phyloP scores from a whole-genome alignment of 1,140 invertebrate genomes.

The Brachionus rotundiformis region DNA sequence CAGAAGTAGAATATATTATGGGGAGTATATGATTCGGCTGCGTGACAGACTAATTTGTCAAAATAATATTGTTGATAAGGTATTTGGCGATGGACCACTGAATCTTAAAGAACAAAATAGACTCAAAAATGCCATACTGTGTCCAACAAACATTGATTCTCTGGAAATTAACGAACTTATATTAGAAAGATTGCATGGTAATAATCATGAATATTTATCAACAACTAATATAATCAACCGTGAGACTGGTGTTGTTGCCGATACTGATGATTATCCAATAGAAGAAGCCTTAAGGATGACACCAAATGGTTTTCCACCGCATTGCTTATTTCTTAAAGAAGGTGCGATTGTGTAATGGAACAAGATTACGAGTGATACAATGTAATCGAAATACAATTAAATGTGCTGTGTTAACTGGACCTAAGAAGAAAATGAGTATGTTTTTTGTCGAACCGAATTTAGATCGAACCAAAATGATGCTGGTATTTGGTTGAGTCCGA shows the following conservation, averaged over 20 bases:
- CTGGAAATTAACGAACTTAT: no score
- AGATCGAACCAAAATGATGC: no score
- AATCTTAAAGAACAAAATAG: not conserved
- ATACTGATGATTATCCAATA: conserved; percentile 53
- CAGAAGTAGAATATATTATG: not conserved
- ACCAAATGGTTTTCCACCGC: conserved; percentile 54
- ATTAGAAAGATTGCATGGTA: no score
- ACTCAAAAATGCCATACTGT: not conserved
- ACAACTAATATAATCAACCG: no score
- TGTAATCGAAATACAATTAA: not conserved
- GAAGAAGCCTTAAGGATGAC: conserved; percentile 45
- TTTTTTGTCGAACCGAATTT: no score
- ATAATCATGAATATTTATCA: no score
- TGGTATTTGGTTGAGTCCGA: not conserved
- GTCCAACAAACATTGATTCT: conserved; percentile 18
- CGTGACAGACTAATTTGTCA: not conserved
- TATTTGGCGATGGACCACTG: not conserved
- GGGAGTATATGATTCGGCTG: not conserved
- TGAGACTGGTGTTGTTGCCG: no score
- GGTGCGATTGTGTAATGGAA: conserved; percentile 56
- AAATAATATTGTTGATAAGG: not conserved
- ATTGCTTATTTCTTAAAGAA: conserved; percentile 53
- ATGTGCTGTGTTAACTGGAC: no score
- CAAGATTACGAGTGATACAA: conserved; percentile 52
- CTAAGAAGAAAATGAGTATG: no score